Conservation (phyloP, 2,888 invertebrate species). For the Cosmia pyralina region DNA sequence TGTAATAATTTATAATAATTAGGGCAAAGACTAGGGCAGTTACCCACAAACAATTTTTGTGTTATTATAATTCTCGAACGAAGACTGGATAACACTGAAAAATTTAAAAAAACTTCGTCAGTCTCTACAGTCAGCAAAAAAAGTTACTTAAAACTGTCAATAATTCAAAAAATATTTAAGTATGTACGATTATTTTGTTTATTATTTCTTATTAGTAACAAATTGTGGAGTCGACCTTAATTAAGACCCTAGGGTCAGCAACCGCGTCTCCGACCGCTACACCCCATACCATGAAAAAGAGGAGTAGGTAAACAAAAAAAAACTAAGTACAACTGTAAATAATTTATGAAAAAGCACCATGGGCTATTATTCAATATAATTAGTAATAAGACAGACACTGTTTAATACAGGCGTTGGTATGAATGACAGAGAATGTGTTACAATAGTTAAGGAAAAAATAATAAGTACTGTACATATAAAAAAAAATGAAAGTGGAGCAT, state of each 20-base stretch:
- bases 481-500: not conserved
- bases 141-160: not conserved
- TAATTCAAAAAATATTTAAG: not conserved
- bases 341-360: not conserved
- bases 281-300: not conserved
- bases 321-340: not conserved
- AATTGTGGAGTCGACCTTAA: not conserved
- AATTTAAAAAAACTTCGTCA: not conserved
- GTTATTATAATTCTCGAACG: not conserved
- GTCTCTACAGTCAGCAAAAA: too few species aligned
- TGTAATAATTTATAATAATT: too few species aligned
- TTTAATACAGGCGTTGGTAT: constrained; percentile 9
- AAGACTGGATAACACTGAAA: not conserved
- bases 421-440: constrained; percentile 22
- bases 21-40: not conserved
- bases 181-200: not conserved
- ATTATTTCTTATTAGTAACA: not conserved
- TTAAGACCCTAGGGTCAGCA: not conserved
- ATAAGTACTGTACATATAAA: constrained; percentile 38
- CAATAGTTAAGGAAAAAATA: constrained; percentile 29
- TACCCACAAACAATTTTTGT: not conserved
- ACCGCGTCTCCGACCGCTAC: not conserved
- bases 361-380: not conserved
- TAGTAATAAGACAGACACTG: constrained; percentile 13
- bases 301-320: not conserved